Percentiles rank a stretch among this genome's conserved stretches.
These are phyloP conservation scores for Phyllotreta cruciferae DNA, from an alignment of 2,888 invertebrate genomes.

Conservation along the genomic window DNA sequence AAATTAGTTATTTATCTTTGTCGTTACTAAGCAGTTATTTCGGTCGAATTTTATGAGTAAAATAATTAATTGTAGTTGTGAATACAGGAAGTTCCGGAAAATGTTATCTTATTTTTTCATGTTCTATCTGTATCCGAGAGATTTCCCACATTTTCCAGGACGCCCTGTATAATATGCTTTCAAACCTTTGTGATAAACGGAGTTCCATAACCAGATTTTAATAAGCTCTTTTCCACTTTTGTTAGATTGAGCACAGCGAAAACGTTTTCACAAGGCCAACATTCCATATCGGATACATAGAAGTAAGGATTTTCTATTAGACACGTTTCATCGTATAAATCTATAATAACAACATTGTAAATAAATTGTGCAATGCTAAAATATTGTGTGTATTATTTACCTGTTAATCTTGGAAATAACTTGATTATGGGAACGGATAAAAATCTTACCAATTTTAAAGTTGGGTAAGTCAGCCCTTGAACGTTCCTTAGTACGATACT, in stretches of 20 bases:
- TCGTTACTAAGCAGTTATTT: not conserved
- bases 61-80: not conserved
- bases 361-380: constrained; percentile 17
- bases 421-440: constrained; percentile 79
- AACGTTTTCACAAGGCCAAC: constrained; percentile 81
- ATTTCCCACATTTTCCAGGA: no score
- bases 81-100: no score
- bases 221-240: constrained; percentile 62
- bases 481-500: constrained; percentile 74
- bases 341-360: constrained; percentile 57
- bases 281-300: constrained; percentile 81
- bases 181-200: constrained; percentile 65
- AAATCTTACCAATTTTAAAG: constrained; percentile 74
- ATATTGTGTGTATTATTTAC: constrained; percentile 58
- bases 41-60: no score
- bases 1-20: constrained; percentile 7
- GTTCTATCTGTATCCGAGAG: no score
- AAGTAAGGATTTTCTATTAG: constrained; percentile 85
- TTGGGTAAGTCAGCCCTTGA: constrained; percentile 83
- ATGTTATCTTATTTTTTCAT: no score
- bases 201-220: constrained; percentile 63
- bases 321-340: constrained; percentile 85
- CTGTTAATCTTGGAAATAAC: constrained; percentile 75
- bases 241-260: constrained; percentile 72
- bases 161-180: no score